These are phyloP conservation scores for Endotricha flammealis DNA, from an alignment of 2,888 invertebrate genomes.

Conservation along the genomic window DNA sequence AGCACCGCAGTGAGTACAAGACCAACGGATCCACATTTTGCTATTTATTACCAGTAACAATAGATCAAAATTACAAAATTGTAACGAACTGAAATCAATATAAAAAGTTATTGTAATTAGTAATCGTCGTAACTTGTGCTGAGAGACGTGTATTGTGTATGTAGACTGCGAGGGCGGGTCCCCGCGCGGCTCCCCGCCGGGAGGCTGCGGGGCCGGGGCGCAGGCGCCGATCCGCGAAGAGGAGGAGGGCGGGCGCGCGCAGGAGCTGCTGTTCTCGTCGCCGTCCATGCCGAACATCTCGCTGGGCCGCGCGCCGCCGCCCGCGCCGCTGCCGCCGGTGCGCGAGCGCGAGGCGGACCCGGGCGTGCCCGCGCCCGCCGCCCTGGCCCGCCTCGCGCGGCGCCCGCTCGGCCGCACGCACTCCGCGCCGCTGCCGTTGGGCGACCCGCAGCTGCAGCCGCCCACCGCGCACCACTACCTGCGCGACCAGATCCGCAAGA, in stretches of 20 bases:
- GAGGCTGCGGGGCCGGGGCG: conserved; percentile 65
- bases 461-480: conserved; percentile 79
- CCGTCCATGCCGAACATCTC: conserved; percentile 99
- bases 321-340: conserved; percentile 86
- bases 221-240: conserved; percentile 89
- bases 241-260: conserved; percentile 85
- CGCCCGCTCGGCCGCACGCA: conserved; percentile 94
- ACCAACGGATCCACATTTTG: too few relatives aligned
- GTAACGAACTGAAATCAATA: too few relatives aligned
- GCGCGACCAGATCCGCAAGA: conserved; percentile 91
- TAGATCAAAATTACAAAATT: too few relatives aligned
- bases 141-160: too few relatives aligned
- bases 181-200: conserved; percentile 80
- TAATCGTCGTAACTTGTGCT: neutral
- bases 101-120: too few relatives aligned
- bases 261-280: conserved; percentile 91
- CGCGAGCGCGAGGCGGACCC: conserved; percentile 92
- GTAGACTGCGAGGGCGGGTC: conserved; percentile 64
- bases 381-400: conserved; percentile 83
- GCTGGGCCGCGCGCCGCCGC: conserved; percentile 87
- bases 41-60: too few relatives aligned
- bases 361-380: conserved; percentile 56
- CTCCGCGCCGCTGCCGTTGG: conserved; percentile 87
- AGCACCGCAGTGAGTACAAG: conserved; percentile 75
- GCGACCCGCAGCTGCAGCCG: conserved; percentile 86